Evolutionary conservation across 2,797 vertebrate species (phyloP).

Genomic region (Limnodromus scolopaceus): DNA sequence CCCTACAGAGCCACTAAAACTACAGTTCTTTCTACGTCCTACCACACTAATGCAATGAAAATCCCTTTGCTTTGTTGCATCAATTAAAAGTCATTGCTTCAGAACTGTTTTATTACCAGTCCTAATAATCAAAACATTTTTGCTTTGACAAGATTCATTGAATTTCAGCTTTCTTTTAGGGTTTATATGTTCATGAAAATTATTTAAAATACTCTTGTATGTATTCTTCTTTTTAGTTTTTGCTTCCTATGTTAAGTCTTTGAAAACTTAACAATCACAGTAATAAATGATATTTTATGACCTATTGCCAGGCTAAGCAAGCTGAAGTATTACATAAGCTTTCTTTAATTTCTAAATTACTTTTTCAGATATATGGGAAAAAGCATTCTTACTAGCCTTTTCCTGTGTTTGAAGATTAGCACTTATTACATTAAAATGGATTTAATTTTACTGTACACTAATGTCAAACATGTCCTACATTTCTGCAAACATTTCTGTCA

Average conservation of each 20-base stretch:
- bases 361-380: neutral
- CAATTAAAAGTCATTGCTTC: neutral
- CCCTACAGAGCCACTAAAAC: neutral
- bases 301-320: neutral
- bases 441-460: conserved; percentile 43
- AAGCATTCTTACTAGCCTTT: neutral
- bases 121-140: conserved; percentile 16
- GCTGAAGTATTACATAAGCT: neutral
- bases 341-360: conserved; percentile 16
- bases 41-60: neutral
- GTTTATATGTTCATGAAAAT: neutral
- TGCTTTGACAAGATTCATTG: neutral
- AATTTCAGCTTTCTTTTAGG: conserved; percentile 28
- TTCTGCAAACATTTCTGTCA: conserved; percentile 34
- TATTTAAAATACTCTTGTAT: neutral
- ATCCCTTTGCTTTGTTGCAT: neutral
- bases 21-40: neutral
- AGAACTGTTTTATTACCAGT: neutral
- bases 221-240: neutral
- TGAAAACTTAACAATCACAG: neutral
- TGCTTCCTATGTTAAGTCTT: neutral
- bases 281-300: conserved; percentile 32
- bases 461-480: conserved; percentile 21
- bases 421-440: neutral
- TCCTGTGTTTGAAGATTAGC: neutral